phyloP scores from a whole-genome alignment of 2,113 vertebrate species.

The Calidris pygmaea region DNA sequence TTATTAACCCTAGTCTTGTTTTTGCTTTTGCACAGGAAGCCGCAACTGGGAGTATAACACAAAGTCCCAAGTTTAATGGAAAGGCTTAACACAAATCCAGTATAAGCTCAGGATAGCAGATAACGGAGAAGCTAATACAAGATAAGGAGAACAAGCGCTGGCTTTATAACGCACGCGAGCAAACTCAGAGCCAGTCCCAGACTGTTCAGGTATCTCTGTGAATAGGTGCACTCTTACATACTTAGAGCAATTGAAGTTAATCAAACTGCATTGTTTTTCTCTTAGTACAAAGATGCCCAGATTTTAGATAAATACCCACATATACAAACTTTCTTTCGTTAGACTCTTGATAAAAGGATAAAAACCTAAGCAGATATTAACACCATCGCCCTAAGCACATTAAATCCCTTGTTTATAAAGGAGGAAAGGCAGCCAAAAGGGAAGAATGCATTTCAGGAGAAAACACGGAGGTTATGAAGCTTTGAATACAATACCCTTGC shows the following conservation, averaged over 20 bases:
- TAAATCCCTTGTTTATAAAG: neutral
- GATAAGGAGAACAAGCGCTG: neutral
- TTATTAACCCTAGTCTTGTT: neutral
- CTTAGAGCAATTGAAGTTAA: neutral
- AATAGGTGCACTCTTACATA: neutral
- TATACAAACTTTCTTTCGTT: fast-evolving
- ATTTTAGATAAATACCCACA: neutral
- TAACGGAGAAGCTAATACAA: neutral
- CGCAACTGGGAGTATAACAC: neutral
- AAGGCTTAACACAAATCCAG: neutral
- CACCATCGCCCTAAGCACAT: neutral
- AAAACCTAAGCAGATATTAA: neutral
- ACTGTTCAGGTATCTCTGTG: neutral
- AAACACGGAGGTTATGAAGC: neutral
- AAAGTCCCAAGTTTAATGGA: neutral
- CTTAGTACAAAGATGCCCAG: neutral
- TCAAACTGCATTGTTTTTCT: neutral
- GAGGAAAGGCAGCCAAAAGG: neutral
- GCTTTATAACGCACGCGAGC: neutral
- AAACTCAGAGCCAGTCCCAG: neutral
- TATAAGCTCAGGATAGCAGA: fast-evolving
- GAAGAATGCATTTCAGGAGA: neutral
- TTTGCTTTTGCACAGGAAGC: neutral
- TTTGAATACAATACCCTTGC: neutral
- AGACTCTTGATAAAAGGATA: neutral